Evolutionary conservation across 2,797 vertebrate genomes (phyloP), one percentile per base, ranked within the genome.

Genomic region (Rhinatrema bivittatum): DNA sequence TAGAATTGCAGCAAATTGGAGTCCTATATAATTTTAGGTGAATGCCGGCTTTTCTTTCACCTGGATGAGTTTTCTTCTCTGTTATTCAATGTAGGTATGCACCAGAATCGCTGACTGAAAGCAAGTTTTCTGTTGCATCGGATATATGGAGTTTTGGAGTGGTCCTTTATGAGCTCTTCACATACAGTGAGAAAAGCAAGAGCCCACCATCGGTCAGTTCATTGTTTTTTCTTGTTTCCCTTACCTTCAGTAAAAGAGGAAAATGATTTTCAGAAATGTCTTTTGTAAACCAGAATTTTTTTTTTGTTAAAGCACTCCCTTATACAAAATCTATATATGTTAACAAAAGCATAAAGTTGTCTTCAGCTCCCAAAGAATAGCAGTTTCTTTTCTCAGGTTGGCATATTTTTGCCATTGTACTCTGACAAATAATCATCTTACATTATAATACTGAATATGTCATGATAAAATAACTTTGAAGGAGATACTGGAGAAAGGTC

Each of bases 61-160:
- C n/a, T n/a, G n/a, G n/a, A n/a, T n/a, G n/a, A 3, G 50, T n/a
- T n/a, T n/a, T n/a, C n/a, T n/a, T n/a, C n/a, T n/a, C n/a, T n/a
- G n/a, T n/a, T n/a, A n/a, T 4, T 36, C 65, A 9, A 65, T 80
- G 3, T 53, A 98, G 96, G 95, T 98, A 97, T 7, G 93, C 96
- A 30, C 93, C 92, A 2, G 96, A 99, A 59, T 98, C 95, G 12
- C 74, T 99, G 68, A 94, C 89, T 7, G 91, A 97, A 56, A 98
- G 92, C 62, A 98, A 88, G 65, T 99, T 99, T 82, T 98, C 94
- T 5, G 91, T 98, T 65, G 91, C 88, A 1, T 98, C 96, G 13
- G 96, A 98, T 28, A 79, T 98, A 30, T 99, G 96, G 96, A 99
- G 95, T 46, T 99, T 98, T 30, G 95, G 94, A 16, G 93, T 99